These are phyloP conservation scores for Molossus alvarezi DNA, from an alignment of 2,797 vertebrate genomes.

Conservation along the genomic window DNA sequence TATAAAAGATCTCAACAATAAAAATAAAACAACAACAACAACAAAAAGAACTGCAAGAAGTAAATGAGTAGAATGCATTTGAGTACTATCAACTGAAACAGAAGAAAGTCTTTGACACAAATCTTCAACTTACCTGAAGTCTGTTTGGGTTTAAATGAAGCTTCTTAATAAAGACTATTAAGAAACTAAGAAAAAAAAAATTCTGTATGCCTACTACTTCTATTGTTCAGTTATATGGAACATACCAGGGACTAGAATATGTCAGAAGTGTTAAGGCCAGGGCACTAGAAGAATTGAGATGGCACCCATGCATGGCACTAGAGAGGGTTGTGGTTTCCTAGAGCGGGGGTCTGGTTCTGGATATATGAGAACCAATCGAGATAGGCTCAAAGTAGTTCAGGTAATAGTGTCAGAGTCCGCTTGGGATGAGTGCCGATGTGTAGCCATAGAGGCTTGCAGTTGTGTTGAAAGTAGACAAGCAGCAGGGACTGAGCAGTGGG, in stretches of 20 bases:
- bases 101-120: neutral
- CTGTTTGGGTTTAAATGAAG: neutral
- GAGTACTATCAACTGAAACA: neutral
- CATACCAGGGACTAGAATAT: neutral
- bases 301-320: neutral
- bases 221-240: neutral
- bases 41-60: neutral
- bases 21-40: too few species aligned
- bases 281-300: neutral
- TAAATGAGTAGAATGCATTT: neutral
- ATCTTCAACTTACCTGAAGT: neutral
- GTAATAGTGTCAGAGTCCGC: too few species aligned
- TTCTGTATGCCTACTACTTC: neutral
- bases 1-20: neutral
- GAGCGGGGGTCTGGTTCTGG: neutral
- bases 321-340: neutral
- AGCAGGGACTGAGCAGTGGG: neutral
- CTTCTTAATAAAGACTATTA: neutral
- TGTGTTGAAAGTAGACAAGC: neutral
- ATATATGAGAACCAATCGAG: neutral
- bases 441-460: too few species aligned
- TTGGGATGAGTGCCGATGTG: neutral
- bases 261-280: neutral
- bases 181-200: neutral
- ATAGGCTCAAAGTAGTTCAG: neutral